Conservation (phyloP, 1,140 invertebrate genomes). For the Geopemphigus sp. region DNA sequence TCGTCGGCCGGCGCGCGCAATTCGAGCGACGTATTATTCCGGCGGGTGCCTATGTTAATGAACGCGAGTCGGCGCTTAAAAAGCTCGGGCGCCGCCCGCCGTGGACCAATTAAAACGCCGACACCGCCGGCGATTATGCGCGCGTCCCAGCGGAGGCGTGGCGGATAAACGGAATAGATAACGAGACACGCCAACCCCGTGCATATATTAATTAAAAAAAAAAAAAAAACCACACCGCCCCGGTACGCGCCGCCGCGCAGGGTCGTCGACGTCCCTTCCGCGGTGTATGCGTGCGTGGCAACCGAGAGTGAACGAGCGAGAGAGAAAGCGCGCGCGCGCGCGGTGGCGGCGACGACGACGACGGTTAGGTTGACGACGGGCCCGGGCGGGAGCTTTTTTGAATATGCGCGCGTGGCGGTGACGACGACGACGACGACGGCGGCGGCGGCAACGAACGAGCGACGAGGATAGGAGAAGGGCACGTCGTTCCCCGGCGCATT, state of each 20-base stretch:
- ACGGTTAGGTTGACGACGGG: too few species aligned
- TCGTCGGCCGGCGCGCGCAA: too few species aligned
- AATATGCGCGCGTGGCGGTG: constrained; percentile 41
- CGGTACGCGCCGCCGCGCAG: background rate
- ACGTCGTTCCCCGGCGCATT: constrained; percentile 25
- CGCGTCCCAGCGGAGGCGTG: constrained; percentile 20
- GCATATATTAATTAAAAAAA: constrained; percentile 42
- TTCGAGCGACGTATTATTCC: background rate
- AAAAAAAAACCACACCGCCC: too few species aligned
- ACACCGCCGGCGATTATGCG: background rate
- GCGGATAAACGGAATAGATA: constrained; percentile 41
- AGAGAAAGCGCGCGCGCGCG: too few species aligned
- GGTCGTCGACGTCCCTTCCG: background rate
- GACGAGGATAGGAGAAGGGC: background rate
- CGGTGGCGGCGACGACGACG: background rate
- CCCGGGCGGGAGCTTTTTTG: constrained; percentile 46
- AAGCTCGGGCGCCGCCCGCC: constrained; percentile 19
- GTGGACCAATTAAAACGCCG: constrained; percentile 41
- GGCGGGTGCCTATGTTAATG: background rate
- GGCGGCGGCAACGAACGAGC: constrained; percentile 1
- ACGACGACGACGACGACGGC: constrained; percentile 1
- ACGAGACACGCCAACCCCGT: constrained; percentile 33
- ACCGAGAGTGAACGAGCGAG: too few species aligned
- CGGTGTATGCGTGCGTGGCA: background rate
- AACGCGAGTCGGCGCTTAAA: background rate